A percentile compares a stretch with the other conserved stretches of the same genome.
Evolutionary conservation across 2,797 vertebrate species (phyloP).

Genomic region (Periparus ater): DNA sequence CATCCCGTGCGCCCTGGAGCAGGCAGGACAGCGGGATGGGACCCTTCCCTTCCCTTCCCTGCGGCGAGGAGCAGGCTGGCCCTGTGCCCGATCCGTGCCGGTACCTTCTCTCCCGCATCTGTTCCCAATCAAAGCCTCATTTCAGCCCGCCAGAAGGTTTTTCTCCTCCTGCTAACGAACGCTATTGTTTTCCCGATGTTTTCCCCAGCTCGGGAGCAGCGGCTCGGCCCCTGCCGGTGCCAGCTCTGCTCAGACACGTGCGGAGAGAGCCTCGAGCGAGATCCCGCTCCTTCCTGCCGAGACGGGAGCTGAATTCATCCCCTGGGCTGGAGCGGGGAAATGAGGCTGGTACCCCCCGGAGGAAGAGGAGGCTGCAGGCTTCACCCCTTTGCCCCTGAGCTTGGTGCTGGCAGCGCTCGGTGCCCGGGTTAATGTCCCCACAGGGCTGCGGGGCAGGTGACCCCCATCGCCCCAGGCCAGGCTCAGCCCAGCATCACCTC

Average conservation of each 20-base stretch:
- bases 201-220: neutral
- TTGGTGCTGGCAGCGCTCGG: neutral
- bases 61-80: neutral
- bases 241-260: constrained; percentile 3
- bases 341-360: rapidly evolving
- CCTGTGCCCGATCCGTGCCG: neutral
- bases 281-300: neutral
- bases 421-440: rapidly evolving
- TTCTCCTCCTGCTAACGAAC: constrained; percentile 38
- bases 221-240: neutral
- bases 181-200: constrained; percentile 29
- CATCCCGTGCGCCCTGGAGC: neutral
- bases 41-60: neutral
- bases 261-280: neutral
- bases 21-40: rapidly evolving
- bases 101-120: constrained; percentile 56
- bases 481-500: neutral
- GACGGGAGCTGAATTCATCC: neutral
- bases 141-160: constrained; percentile 34
- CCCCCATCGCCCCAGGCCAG: too few species aligned
- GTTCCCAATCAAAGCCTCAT: constrained; percentile 57
- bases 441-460: neutral
- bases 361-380: neutral
- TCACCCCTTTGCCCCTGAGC: neutral
- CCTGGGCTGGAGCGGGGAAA: neutral